Conservation (phyloP, 2,797 vertebrate genomes). For the Borostomias antarcticus region DNA sequence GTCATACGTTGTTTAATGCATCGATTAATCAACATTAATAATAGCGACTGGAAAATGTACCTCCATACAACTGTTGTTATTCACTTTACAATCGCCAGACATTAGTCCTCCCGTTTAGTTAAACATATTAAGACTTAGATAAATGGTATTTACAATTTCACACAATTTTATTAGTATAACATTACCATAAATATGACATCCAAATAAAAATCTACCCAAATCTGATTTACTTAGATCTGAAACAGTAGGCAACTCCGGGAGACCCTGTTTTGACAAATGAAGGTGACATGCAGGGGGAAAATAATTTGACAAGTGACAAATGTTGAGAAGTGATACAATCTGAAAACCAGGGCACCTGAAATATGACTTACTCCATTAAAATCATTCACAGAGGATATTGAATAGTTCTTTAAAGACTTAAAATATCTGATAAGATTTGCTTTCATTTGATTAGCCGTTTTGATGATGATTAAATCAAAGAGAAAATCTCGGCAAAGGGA, state of each 20-base stretch:
- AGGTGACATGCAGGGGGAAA: constrained; percentile 77
- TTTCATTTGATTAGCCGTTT: constrained; percentile 73
- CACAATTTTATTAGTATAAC: constrained; percentile 70
- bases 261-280: constrained; percentile 83
- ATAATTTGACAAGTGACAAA: constrained; percentile 90
- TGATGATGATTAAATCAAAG: constrained; percentile 61
- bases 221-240: constrained; percentile 74
- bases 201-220: constrained; percentile 73
- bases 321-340: constrained; percentile 83
- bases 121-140: constrained; percentile 61
- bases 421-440: constrained; percentile 76
- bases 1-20: constrained; percentile 4
- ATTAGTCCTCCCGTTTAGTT: constrained; percentile 56
- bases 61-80: constrained; percentile 39
- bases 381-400: constrained; percentile 84
- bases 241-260: constrained; percentile 73
- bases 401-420: constrained; percentile 83
- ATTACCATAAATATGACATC: constrained; percentile 77
- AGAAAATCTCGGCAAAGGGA: constrained; percentile 45
- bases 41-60: constrained; percentile 34
- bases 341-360: constrained; percentile 83
- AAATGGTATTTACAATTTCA: constrained; percentile 63
- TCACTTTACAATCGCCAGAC: constrained; percentile 44
- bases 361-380: constrained; percentile 86
- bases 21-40: constrained; percentile 55